Evolutionary conservation across 2,888 invertebrate genomes (phyloP), one percentile per base, ranked within the genome.

Genomic region (Xylophagus ater): DNA sequence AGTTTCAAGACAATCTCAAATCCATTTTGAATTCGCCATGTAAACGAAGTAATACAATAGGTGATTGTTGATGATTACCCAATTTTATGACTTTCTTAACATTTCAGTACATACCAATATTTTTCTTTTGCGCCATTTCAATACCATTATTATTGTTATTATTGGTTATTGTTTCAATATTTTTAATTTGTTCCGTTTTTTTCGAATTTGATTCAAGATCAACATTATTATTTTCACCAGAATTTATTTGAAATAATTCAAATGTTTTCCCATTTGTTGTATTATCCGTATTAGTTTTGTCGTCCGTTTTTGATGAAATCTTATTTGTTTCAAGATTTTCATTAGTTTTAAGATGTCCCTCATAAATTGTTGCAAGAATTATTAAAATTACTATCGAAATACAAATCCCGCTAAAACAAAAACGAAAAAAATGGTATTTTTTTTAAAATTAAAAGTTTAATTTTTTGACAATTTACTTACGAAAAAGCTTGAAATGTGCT

Each of bases 401-500:
- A 13, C 37, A 26, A 6, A 40, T 17, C 20, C 37, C 37, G 24
- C 43, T 43, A 31, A 14, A 41, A 40, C 5, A 23, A 23, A n/a
- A n/a, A n/a, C n/a, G n/a, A n/a, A n/a, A 14, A 20, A 10, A 30
- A 30, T 4, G 3, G 4, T 13, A 12, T 4, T 21, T 21, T 21
- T 7, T 21, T 21, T 21, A 21, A 21, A 21, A 9, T 7, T 7
- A 9, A 21, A 21, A 21, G n/a, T n/a, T n/a, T 9, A 21, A 21
- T 21, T 21, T 26, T 19, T 31, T 10, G 34, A 3, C 3, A 13
- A 14, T 21, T 25, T 43, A 59, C 72, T 71, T 62, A 82, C 82
- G 72, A 71, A 30, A 81, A 67, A 49, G 81, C 71, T 52, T 77
- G 74, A 50, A 81, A 69, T 59, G 78, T 80, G 5, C 67, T 58